A percentile compares a stretch with the other conserved stretches of the same genome.
These are phyloP conservation scores for Myotis davidii DNA, from an alignment of 2,113 vertebrate genomes.

Conservation along the genomic window DNA sequence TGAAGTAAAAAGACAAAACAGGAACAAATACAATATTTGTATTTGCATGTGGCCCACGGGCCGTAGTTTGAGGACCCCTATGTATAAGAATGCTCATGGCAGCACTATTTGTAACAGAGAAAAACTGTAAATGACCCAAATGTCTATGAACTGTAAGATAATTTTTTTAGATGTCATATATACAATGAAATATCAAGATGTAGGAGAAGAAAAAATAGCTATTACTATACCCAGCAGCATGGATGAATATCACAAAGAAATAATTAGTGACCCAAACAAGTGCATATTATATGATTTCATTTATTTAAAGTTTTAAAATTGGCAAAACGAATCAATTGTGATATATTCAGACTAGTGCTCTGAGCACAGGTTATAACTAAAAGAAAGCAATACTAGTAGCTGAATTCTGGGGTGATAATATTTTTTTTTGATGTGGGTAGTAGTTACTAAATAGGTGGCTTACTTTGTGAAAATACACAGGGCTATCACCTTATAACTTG, in stretches of 20 bases:
- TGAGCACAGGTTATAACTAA: neutral
- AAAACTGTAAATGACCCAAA: slow-evolving; percentile 12
- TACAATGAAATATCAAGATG: neutral
- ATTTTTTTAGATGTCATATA: neutral
- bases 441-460: neutral
- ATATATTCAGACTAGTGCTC: neutral
- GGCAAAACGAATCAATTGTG: neutral
- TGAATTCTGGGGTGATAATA: neutral
- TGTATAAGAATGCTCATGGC: neutral
- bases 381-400: neutral
- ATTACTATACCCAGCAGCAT: neutral
- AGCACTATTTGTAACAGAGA: neutral
- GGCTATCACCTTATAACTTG: neutral
- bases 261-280: neutral
- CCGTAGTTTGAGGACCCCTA: too few relatives aligned
- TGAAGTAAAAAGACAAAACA: too few relatives aligned
- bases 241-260: neutral
- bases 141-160: neutral
- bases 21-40: too few relatives aligned
- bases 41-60: too few relatives aligned
- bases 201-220: neutral
- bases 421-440: neutral
- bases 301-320: neutral
- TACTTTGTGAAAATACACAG: neutral
- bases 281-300: neutral